phyloP scores from a whole-genome alignment of 2,797 vertebrate genomes.

The Holocentrus rufus region DNA sequence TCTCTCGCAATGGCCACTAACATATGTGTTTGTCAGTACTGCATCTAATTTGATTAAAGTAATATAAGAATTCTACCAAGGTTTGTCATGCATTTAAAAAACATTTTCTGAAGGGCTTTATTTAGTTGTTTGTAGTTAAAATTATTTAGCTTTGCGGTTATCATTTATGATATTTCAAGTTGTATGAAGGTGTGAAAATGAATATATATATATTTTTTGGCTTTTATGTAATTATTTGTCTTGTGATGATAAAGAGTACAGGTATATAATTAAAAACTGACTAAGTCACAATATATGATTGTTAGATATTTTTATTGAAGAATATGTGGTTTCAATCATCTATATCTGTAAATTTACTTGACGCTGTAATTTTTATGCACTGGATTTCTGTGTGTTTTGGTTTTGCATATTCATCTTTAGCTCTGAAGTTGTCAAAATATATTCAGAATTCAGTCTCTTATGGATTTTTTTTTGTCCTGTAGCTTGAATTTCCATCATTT shows the following conservation, averaged over 20 bases:
- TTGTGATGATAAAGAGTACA: background rate
- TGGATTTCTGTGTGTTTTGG: conserved; percentile 46
- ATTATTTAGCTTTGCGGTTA: conserved; percentile 12
- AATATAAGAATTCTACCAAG: background rate
- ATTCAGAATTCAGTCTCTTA: conserved; percentile 2
- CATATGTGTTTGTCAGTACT: conserved; percentile 24
- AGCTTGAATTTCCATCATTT: conserved; percentile 41
- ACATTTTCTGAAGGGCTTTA: conserved; percentile 33
- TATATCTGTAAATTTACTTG: conserved; percentile 16
- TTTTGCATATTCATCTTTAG: conserved; percentile 26
- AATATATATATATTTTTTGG: background rate
- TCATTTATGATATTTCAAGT: conserved; percentile 31
- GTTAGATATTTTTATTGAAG: conserved; percentile 5
- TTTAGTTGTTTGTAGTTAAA: conserved; percentile 24
- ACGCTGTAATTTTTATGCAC: conserved; percentile 28
- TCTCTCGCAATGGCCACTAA: conserved; percentile 34
- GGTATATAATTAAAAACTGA: background rate
- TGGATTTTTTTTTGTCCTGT: background rate
- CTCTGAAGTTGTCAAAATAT: conserved; percentile 17
- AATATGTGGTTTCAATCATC: background rate
- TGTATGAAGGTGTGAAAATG: conserved; percentile 25
- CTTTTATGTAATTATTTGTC: background rate
- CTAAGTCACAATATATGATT: background rate
- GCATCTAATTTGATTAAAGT: conserved; percentile 31
- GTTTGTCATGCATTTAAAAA: background rate